These are phyloP conservation scores for Lophochroa leadbeateri DNA, from an alignment of 2,113 vertebrate species.

Conservation along the genomic window DNA sequence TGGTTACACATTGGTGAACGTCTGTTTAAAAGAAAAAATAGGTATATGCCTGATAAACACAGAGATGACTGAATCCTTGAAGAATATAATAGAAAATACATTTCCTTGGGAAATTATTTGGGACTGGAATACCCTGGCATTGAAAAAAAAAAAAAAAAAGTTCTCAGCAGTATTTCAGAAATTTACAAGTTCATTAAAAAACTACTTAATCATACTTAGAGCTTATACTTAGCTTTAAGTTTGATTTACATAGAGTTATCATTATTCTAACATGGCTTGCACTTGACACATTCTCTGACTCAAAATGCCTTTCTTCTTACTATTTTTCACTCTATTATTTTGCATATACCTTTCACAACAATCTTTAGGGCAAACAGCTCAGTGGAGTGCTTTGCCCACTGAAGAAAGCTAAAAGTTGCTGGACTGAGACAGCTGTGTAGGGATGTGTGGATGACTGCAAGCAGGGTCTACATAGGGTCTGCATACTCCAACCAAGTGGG, in stretches of 20 bases:
- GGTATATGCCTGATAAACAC: not conserved
- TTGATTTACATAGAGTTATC: not conserved
- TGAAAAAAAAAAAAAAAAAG: not conserved
- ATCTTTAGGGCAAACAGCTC: not conserved
- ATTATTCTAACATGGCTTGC: not conserved
- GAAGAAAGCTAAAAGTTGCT: not conserved
- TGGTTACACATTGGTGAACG: constrained; percentile 98
- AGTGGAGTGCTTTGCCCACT: not conserved
- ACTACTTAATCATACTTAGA: not conserved
- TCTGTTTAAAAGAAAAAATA: constrained; percentile 72
- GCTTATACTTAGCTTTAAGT: not conserved
- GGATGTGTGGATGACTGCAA: not conserved
- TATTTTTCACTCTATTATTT: not conserved
- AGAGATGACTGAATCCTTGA: not conserved
- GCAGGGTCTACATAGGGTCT: not conserved
- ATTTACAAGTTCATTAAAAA: not conserved
- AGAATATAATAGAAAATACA: not conserved
- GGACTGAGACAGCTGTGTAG: not conserved
- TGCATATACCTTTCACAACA: not conserved
- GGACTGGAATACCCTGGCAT: not conserved
- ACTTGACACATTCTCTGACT: not conserved
- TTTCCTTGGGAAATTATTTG: not conserved
- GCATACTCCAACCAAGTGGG: not conserved
- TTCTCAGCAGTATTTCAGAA: not conserved
- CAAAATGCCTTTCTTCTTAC: not conserved